phyloP scores from a whole-genome alignment of 2,888 invertebrate genomes.

The Zhengitettix transpicula region DNA sequence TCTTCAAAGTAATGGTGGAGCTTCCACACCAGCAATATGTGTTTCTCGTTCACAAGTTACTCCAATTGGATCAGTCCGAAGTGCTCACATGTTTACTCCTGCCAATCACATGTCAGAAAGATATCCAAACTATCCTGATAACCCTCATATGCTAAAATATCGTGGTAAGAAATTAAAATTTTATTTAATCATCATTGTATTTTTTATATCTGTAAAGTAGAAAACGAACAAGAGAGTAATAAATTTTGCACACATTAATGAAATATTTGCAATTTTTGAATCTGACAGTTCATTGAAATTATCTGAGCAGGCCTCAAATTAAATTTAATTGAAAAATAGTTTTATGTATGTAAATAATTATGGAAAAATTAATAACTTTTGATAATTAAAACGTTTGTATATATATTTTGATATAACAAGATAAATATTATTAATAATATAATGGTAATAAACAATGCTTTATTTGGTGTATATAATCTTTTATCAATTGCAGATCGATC shows the following conservation, averaged over 20 bases:
- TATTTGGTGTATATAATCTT: too few species aligned
- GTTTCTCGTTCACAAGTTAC: slow-evolving; percentile 15
- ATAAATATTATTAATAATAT: neutral
- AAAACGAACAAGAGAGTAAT: neutral
- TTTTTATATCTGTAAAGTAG: neutral
- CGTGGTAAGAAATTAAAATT: slow-evolving; percentile 21
- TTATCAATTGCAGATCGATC: slow-evolving; percentile 36
- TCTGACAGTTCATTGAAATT: neutral
- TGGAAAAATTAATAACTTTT: neutral
- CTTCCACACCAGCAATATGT: slow-evolving; percentile 15
- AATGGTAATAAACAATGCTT: neutral
- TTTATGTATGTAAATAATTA: neutral
- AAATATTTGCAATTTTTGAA: neutral
- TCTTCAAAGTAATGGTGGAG: slow-evolving; percentile 4
- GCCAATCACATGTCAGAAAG: slow-evolving; percentile 9
- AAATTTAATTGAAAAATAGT: too few species aligned
- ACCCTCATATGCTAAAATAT: slow-evolving; percentile 22
- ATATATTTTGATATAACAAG: neutral
- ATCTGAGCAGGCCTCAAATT: neutral
- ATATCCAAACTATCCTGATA: slow-evolving; percentile 6
- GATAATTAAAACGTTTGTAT: neutral
- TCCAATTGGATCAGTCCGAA: slow-evolving; percentile 12
- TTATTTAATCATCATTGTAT: neutral
- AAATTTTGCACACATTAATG: neutral
- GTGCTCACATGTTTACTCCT: slow-evolving; percentile 10